These are phyloP conservation scores for Chironomus tepperi DNA, from an alignment of 1,140 invertebrate species.

Conservation along the genomic window DNA sequence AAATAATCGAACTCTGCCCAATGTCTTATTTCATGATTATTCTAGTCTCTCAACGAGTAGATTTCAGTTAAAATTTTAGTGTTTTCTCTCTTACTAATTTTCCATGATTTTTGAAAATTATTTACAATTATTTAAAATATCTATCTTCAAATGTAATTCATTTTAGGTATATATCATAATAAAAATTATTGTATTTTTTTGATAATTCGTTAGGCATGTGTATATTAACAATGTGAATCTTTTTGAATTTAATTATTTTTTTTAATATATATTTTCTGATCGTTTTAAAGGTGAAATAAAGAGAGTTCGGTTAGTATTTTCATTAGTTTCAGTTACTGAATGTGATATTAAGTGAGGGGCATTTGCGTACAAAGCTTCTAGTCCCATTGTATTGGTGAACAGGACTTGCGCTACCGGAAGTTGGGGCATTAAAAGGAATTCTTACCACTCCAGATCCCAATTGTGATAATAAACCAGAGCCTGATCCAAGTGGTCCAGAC, in stretches of 20 bases:
- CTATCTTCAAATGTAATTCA: no score
- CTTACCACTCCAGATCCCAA: constrained; percentile 80
- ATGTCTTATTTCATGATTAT: neutral
- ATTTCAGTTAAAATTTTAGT: neutral
- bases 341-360: constrained; percentile 57
- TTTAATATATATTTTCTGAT: neutral
- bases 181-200: neutral
- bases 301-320: neutral
- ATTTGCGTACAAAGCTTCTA: constrained; percentile 66
- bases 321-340: constrained; percentile 41
- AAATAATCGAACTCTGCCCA: constrained; percentile 11
- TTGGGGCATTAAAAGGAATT: constrained; percentile 58
- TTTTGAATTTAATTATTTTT: neutral
- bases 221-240: neutral
- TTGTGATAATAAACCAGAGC: constrained; percentile 68
- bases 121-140: no score
- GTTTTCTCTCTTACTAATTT: no score
- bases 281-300: neutral
- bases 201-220: neutral
- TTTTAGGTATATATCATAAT: no score
- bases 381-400: constrained; percentile 46
- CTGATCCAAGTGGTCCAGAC: constrained; percentile 43
- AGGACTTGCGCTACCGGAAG: constrained; percentile 43
- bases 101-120: no score
- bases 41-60: neutral